Evolutionary conservation across 2,888 invertebrate species (phyloP), one percentile per base, ranked within the genome.

Genomic region (Lasioglossum pauxillum): DNA sequence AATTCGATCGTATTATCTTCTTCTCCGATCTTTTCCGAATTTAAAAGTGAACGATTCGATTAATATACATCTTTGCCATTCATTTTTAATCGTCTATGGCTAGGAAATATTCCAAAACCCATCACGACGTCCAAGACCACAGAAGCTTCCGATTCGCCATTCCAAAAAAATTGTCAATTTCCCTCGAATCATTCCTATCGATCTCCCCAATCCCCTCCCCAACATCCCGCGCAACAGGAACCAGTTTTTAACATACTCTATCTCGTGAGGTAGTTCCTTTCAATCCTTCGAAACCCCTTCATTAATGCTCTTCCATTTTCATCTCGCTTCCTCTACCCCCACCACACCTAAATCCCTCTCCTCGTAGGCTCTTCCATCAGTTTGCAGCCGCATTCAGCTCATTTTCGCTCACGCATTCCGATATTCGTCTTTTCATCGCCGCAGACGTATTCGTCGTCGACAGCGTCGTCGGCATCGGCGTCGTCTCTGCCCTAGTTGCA

Each of bases 401-500:
- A 49, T 74, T 74, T 80, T 80, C 74, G 44, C 64, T 74, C 38
- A 80, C 74, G 80, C 80, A 27, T 79, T 44, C 60, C 78, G 60
- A 44, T 44, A 72, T 31, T 75, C 75, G 38, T 74, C 73, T 78
- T 86, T 83, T 86, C 88, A 67, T 85, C 64, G 82, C 80, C 46
- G 67, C 83, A 72, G 73, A 80, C 75, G 77, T 53, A 74, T 74
- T 75, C 86, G 80, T 78, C 87, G 86, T 53, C 49, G 49, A 49
- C 49, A 19, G 19, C 49, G 19, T 49, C 19, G 49, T 49, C 23
- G 53, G 74, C 83, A 81, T 84, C 82, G 79, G 64, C 76, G 79
- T 80, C 79, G 84, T 73, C 75, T 88, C 67, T 90, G 89, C 78
- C 89, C 86, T 90, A 89, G 73, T 90, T 88, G 90, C 85, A 90